Evolutionary conservation across 1,140 invertebrate species (phyloP), one percentile per base, ranked within the genome.

Genomic region (Stegodyphus mimosarum): DNA sequence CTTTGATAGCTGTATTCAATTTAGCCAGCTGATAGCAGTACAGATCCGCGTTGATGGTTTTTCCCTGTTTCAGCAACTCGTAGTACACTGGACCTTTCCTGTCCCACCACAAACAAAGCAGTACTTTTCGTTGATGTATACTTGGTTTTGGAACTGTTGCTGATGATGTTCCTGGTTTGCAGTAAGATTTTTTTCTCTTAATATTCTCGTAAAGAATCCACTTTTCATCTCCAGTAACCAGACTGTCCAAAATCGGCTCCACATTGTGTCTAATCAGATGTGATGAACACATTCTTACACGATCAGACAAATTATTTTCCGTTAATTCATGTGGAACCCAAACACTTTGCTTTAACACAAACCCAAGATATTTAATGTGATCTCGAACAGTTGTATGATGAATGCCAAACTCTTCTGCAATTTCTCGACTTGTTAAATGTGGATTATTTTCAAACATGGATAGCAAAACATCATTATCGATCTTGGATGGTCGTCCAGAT

Each of bases 1-100:
- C 74, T 76, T 76, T 76, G 48, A 76, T 76, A 76, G 60, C 74
- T 76, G 74, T 53, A 76, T 76, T 76, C 60, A 76, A 76, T 76
- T 76, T 76, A 76, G 64, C 74, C 60, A 76, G 74, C 74, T 76
- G 74, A 76, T 76, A 64, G 74, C 74, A 76, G 74, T 76, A 76
- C 55, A 76, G 55, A 76, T 76, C 74, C 60, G 48, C 60, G 74
- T 64, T 76, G 13, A 76, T 76, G 60, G 1, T 76, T 76, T 76
- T 76, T 76, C 60, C 74, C 74, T 64, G 64, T 79, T 69, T 69
- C 75, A 67, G 55, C 55, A 60, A 60, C 5, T 60, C 55, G 55
- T 60, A 60, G 5, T 60, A 60, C 55, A 60, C 9, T 15, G 55
- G 55, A 60, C 55, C 55, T 60, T 60, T 60, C 55, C 55, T 60